Base-by-base conservation (phyloP, 2,888 invertebrate genomes). In the Calameuta filiformis region DNA sequence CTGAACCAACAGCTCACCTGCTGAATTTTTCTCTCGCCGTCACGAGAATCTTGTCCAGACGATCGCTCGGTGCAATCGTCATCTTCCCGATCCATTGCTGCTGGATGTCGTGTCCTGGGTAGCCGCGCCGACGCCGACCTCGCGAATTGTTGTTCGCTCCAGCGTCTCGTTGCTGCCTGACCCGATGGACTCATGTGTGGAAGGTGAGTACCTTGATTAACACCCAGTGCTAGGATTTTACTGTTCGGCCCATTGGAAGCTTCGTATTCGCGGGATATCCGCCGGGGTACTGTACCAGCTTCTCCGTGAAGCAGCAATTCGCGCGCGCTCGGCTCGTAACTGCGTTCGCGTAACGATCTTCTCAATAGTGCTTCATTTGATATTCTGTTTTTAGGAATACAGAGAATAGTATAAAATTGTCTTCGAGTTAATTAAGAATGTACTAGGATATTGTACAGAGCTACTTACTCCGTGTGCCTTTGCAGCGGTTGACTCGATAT, bases 51-150 rank as follows among this genome's bases (percentile, higher is more conserved):
- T 86, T 92, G 85, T 86, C 91, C 87, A 78, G 90, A 83, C 77
- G 89, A 84, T 81, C 87, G 85, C 75, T 93, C 93, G 12, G 85
- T 84, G 81, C 90, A 89, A 75, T 91, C 91, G 74, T 91, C 91
- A 82, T 93, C 92, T 84, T 93, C 92, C 78, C 92, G 92, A 83
- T 93, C 92, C 78, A 88, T 86, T 23, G 88, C 86, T 11, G 87
- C 86, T 2, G 89, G 87, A 79, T 89, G 89, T 6, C 89, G 85
- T 92, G 93, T 90, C 89, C 94, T 91, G 75, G 97, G 95, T 83
- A 97, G 92, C 80, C 97, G 93, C 40, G 97, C 97, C 91, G 97
- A 97, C 15, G 97, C 96, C 76, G 97, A 97, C 90, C 97, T 94
- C 87, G 95, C 94, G 90, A 97, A 97, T 87, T 95, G 95, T 84